Base-by-base conservation (phyloP, 53 echinoderm and acorn worm species). In the Paelopatides confundens region DNA sequence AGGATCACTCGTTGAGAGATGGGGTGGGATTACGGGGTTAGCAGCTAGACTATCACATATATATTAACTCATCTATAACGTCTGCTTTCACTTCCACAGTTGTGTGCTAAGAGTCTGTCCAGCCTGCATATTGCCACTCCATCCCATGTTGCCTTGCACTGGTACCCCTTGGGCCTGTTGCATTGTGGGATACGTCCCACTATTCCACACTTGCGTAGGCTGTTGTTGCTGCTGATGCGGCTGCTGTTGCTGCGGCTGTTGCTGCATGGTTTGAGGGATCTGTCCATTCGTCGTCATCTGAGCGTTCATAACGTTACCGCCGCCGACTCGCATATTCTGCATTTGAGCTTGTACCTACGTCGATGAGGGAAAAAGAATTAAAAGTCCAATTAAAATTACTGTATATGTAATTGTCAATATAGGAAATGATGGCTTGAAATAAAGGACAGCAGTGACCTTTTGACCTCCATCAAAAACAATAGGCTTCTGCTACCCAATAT, bases 61-160 rank as follows among this genome's bases (percentile, higher is more conserved):
- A 58, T 58, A 18, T 23, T n/a, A 58, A 58, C 58, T 21, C 18
- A 18, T 58, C 2, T 18, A 23, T 58, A 58, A 21, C 15, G 6
- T 43, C 43, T 15, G 24, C 58, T 30, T n/a, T 78, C 53, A 78
- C 31, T 78, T 78, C 78, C 78, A 78, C 33, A 78, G 31, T 18
- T 78, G 78, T 51, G 78, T 78, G 30, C 78, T 78, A 3, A 78
- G 51, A 49, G 78, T 78, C 50, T 78, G 78, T 48, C 78, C 78
- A 46, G 78, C 52, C 78, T n/a, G n/a, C n/a, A 78, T 78, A 78
- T 78, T 78, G 78, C 78, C 78, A 31, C 14, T 47, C 78, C 78
- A 78, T 24, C 78, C 78, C 50, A 78, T 52, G 53, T 78, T 78
- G 50, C 78, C 78, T 18, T 78, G 78, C 27, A 78, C 78, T 13